Evolutionary conservation across 2,888 invertebrate genomes (phyloP), one percentile per base, ranked within the genome.

Genomic region (Ommatoiulus sabulosus): DNA sequence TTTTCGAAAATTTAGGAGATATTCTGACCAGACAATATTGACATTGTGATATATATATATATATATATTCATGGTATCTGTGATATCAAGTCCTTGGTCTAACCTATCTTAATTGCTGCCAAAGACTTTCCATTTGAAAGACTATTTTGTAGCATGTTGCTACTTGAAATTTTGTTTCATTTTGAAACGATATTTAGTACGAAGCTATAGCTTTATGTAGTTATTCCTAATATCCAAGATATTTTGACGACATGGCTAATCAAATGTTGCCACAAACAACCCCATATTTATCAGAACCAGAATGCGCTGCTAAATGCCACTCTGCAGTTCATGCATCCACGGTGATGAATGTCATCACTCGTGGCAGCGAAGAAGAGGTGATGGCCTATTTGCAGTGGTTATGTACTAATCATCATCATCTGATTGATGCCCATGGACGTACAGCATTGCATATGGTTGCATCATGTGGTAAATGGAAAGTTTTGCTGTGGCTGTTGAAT

Each of bases 401-500:
- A 48, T 95, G 95, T 90, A 93, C 94, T 46, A 95, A 95, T 91
- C 95, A 94, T 90, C 91, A 92, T 52, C 94, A 94, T 89, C 94
- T 94, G 12, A 93, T 93, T 89, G 95, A 95, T 92, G 91, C 91
- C 48, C 90, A 92, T 93, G 97, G 97, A 10, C 94, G 96, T n/a
- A 95, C 95, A 44, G 95, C 96, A 0, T 93, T 97, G 17, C 97
- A 97, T 92, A 94, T 96, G 92, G 95, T 97, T 0, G 95, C 96
- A 0, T 95, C 97, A 0, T 95, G 96, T 90, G 96, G 96, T 0
- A 94, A 96, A 90, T 93, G 94, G 63, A 93, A 94, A 57, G 93
- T 97, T 24, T 94, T 96, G 90, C 94, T 95, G 91, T 97, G 97
- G 97, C 93, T 97, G 0, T 91, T 96, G 0, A 94, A 95, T 90